These are phyloP conservation scores for Helostoma temminkii DNA, from an alignment of 2,797 vertebrate genomes.

Conservation along the genomic window DNA sequence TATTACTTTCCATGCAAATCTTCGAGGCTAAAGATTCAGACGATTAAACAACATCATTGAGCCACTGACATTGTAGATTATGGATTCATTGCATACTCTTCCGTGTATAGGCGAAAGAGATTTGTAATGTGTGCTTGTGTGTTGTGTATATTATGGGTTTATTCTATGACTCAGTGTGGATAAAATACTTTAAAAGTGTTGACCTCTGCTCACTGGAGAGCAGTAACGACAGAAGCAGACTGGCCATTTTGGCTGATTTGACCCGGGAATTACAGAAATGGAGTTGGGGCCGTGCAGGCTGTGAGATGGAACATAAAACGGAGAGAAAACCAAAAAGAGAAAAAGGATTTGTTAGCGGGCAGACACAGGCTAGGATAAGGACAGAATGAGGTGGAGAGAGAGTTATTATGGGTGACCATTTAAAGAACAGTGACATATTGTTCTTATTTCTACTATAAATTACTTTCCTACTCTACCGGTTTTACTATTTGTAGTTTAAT, in stretches of 20 bases:
- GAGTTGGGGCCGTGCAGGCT: slow-evolving; percentile 7
- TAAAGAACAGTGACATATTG: slow-evolving; percentile 7
- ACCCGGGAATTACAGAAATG: slow-evolving; percentile 51
- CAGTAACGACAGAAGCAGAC: slow-evolving; percentile 21
- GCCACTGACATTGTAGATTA: neutral
- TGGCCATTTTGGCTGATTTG: slow-evolving; percentile 18
- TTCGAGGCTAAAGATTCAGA: neutral
- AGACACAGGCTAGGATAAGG: slow-evolving; percentile 21
- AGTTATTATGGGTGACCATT: slow-evolving; percentile 15
- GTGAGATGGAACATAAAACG: slow-evolving; percentile 22
- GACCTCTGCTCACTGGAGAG: slow-evolving; percentile 44
- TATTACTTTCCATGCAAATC: slow-evolving; percentile 19
- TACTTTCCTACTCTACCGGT: neutral
- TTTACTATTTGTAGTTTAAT: slow-evolving; percentile 4
- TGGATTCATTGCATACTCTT: neutral
- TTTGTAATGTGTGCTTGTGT: slow-evolving; percentile 22
- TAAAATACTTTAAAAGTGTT: slow-evolving; percentile 53
- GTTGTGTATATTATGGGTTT: slow-evolving; percentile 23
- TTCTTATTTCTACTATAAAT: slow-evolving; percentile 12
- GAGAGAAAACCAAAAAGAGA: slow-evolving; percentile 31
- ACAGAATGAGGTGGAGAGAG: neutral
- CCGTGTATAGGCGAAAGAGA: slow-evolving; percentile 13
- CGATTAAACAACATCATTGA: slow-evolving; percentile 10
- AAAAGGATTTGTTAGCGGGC: slow-evolving; percentile 31
- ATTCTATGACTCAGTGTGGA: slow-evolving; percentile 32